Evolutionary conservation across 35 echinoderm and acorn worm species (phyloP).

Genomic region (Patiria miniata): DNA sequence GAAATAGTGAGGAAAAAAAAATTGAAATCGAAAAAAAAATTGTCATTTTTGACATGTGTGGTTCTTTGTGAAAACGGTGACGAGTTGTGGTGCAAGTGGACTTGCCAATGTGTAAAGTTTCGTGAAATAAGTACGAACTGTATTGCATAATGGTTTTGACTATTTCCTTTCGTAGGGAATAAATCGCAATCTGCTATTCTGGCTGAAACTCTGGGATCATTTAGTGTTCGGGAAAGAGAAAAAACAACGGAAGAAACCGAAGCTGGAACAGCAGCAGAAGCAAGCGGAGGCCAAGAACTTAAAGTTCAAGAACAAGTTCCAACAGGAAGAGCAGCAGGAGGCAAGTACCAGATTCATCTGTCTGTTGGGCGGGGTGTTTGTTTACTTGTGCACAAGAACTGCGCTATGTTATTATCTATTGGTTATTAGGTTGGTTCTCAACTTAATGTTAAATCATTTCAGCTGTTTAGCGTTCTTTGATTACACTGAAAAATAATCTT

Average conservation of each 20-base stretch:
- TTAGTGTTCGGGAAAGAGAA: constrained; percentile 86
- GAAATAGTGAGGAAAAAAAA: too few relatives aligned
- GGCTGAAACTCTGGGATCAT: constrained; percentile 95
- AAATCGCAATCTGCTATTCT: constrained; percentile 90
- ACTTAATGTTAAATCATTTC: too few relatives aligned
- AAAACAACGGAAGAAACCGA: constrained; percentile 45
- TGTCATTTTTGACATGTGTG: too few relatives aligned
- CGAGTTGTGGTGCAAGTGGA: too few relatives aligned
- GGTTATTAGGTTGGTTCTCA: too few relatives aligned
- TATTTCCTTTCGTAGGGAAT: constrained; percentile 55
- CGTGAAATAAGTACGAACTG: neutral
- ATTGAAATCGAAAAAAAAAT: too few relatives aligned
- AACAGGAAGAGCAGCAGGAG: constrained; percentile 46
- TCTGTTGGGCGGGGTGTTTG: too few relatives aligned
- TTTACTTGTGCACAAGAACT: neutral
- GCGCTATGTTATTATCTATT: neutral
- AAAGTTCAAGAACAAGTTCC: constrained; percentile 38
- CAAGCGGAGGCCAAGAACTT: constrained; percentile 19
- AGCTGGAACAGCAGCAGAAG: constrained; percentile 21
- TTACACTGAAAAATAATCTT: too few relatives aligned
- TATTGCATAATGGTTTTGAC: too few relatives aligned
- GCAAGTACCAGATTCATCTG: constrained; percentile 14
- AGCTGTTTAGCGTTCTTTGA: too few relatives aligned
- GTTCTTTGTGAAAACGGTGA: too few relatives aligned
- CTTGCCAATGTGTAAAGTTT: too few relatives aligned